Evolutionary conservation across 2,113 vertebrate species (phyloP).

Genomic region (Scolopax mira): DNA sequence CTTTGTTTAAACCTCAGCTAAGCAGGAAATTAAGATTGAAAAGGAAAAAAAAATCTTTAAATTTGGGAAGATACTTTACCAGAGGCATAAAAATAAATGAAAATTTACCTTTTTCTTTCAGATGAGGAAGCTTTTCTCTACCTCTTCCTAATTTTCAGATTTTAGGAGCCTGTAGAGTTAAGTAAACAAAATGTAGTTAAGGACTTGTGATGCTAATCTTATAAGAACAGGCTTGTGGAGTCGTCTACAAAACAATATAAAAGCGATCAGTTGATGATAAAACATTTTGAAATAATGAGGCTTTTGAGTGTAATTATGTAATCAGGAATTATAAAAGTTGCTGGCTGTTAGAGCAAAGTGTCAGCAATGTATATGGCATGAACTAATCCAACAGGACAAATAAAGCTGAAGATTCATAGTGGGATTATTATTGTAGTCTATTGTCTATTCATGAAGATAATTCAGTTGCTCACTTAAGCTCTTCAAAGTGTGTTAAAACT

Average conservation of each 20-base stretch:
- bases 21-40: not conserved
- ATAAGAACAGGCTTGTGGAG: not conserved
- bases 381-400: constrained; percentile 16
- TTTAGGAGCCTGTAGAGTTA: not conserved
- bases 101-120: not conserved
- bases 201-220: not conserved
- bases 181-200: not conserved
- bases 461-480: not conserved
- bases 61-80: not conserved
- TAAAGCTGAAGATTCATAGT: not conserved
- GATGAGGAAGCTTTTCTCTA: not conserved
- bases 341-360: not conserved
- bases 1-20: not conserved
- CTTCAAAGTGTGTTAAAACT: constrained; percentile 17
- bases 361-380: not conserved
- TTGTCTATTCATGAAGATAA: constrained; percentile 27
- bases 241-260: not conserved
- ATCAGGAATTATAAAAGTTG: constrained; percentile 5
- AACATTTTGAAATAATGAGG: constrained; percentile 38
- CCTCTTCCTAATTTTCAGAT: not conserved
- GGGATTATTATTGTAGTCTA: constrained; percentile 4
- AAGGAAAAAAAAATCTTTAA: not conserved
- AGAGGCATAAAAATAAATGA: not conserved
- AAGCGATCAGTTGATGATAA: not conserved
- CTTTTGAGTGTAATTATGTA: constrained; percentile 14